Base-by-base conservation (phyloP, 2,113 vertebrate species). In the Argyrosomus japonicus region DNA sequence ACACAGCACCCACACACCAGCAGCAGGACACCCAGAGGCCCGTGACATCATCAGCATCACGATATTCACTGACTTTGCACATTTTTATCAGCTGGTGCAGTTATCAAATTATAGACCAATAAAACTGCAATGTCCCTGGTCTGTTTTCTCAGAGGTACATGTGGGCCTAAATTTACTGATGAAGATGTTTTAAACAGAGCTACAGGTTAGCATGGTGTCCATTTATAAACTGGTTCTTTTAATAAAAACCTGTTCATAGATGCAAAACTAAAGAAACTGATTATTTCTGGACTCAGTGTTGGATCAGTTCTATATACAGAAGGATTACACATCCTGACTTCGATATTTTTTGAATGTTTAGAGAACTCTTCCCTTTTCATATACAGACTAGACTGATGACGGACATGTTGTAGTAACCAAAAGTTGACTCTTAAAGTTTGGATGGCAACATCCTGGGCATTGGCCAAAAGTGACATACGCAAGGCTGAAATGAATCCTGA, bases 61-160 rank as follows among this genome's bases (percentile, higher is more conserved):
- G 12, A 57, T n/a, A 68, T 60, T 56, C 25, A 14, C 61, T 51
- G 65, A 72, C 25, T 64, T 25, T 61, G 58, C 82, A 77, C 2
- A 5, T 25, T 69, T 65, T 69, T 25, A 89, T 69, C 83, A 51
- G 5, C 7, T 23, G 14, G 27, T 50, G 75, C 19, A 3, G 6
- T 27, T 51, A 27, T 54, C 13, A 57, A 43, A 50, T 14, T 43
- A 11, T 17, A 54, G 3, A 53, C n/a, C 21, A 74, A 25, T 67
- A 40, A 45, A 75, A 57, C 7, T 32, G 1, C 6, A 65, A 9
- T 69, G 11, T 65, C 60, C 40, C 7, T 17, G 18, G 7, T 58
- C 1, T n/a, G 62, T 65, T 58, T 54, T 51, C 23, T 25, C 1
- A 13, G 2, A 14, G 19, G 21, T 67, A 9, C 45, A n/a, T 14